Evolutionary conservation across 2,113 vertebrate species (phyloP), one percentile per base, ranked within the genome.

Genomic region (Chrysochloris asiatica): DNA sequence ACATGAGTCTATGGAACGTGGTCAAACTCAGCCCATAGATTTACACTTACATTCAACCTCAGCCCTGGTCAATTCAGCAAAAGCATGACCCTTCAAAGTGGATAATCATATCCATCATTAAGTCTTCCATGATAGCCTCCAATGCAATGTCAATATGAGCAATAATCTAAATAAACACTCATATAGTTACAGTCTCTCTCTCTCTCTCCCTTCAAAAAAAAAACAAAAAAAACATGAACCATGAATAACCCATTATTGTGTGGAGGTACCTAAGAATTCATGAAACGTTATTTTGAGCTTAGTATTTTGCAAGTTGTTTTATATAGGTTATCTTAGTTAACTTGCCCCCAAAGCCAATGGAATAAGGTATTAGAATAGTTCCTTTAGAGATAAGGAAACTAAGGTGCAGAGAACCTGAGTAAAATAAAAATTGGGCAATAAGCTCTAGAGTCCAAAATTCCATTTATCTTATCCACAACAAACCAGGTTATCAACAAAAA

Each of bases 231-330:
- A 77, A 86, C 22, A 26, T 24, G 83, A 79, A 63, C 30, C 33
- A 82, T 77, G 52, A 45, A 33, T 59, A 59, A 89, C 54, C 88
- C 89, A 81, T 1, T 56, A 21, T 45, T 83, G 56, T 8, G 45
- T 8, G 28, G 43, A 3, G 72, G 43, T 11, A 77, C 19, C 36
- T 19, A 75, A 86, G 33, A 81, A 43, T 54, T 65, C 61, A 48
- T 63, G 76, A 41, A 21, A 67, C 43, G 73, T 63, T 90, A 69
- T 38, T 89, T 91, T 86, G 83, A 95, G 33, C 26, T 71, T n/a
- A 6, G 6, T 19, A 52, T 47, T 75, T 89, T 61, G 5, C 33
- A 95, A 52, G 33, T 54, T 52, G 22, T 69, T 89, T 72, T 77
- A 71, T 8, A 80, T 30, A 69, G 2, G 38, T 11, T 59, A 48